Conservation (phyloP, 2,888 invertebrate genomes). For the Epicampocera succincta region DNA sequence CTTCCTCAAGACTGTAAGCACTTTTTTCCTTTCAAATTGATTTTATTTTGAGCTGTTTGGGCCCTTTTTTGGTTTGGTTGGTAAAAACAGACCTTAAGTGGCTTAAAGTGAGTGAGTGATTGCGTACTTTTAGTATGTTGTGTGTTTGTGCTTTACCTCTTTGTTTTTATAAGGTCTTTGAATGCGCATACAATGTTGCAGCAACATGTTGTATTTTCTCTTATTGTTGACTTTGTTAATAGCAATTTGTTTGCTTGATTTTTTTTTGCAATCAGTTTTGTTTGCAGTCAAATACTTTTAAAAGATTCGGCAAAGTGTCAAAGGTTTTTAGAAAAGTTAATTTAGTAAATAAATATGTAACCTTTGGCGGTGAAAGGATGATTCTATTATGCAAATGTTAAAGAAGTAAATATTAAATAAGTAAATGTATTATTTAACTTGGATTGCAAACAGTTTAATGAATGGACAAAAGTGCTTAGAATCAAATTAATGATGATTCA, state of each 20-base stretch:
- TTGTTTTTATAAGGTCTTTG: background rate
- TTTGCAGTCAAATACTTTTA: slow-evolving; percentile 2
- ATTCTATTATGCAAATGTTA: slow-evolving; percentile 42
- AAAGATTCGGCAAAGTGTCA: slow-evolving; percentile 23
- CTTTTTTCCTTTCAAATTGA: background rate
- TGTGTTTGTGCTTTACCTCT: slow-evolving; percentile 4
- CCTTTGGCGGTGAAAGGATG: slow-evolving; percentile 18
- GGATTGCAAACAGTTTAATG: background rate
- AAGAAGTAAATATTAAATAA: slow-evolving; percentile 25
- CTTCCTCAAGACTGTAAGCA: slow-evolving; percentile 6
- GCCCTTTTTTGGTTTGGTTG: background rate
- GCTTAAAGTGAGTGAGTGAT: slow-evolving; percentile 25
- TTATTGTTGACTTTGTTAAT: slow-evolving; percentile 39
- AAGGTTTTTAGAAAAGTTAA: slow-evolving; percentile 20
- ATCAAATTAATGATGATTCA: too few species aligned
- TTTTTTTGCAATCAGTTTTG: background rate
- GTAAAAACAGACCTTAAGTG: background rate
- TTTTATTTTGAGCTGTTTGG: background rate
- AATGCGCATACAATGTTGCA: slow-evolving; percentile 21
- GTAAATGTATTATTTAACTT: slow-evolving; percentile 23
- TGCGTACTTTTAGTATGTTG: background rate
- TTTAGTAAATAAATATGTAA: slow-evolving; percentile 31
- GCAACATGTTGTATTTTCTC: slow-evolving; percentile 21
- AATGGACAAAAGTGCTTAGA: too few species aligned
- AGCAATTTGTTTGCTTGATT: slow-evolving; percentile 20